phyloP scores from a whole-genome alignment of 2,888 invertebrate species.

The Dolichomitus sp. region DNA sequence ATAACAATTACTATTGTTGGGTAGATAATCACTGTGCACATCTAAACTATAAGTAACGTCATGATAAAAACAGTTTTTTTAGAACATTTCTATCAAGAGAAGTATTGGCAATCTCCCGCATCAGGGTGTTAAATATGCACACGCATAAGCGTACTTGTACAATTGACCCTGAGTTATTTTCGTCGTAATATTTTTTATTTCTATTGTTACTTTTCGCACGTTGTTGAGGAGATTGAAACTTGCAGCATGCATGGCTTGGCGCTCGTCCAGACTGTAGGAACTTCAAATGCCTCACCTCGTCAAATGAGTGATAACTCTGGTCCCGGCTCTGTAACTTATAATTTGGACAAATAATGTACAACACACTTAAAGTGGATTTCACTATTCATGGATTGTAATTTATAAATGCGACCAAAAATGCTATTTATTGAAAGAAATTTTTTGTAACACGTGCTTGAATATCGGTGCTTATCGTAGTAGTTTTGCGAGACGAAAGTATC shows the following conservation, averaged over 20 bases:
- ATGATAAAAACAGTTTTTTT: too few species aligned
- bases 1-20: too few species aligned
- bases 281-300: neutral
- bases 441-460: too few species aligned
- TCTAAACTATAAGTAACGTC: too few species aligned
- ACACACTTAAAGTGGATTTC: neutral
- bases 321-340: neutral
- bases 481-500: too few species aligned
- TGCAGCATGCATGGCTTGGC: neutral
- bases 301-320: neutral
- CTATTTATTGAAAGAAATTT: too few species aligned
- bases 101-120: neutral
- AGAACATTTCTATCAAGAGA: neutral
- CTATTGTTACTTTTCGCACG: conserved; percentile 7
- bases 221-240: neutral
- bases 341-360: neutral
- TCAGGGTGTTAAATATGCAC: neutral
- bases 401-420: too few species aligned
- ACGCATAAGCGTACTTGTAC: neutral
- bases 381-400: neutral
- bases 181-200: conserved; percentile 1
- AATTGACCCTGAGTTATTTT: neutral
- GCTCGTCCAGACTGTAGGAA: neutral
- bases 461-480: too few species aligned
- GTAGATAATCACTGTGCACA: too few species aligned